A percentile compares a stretch with the other conserved stretches of the same genome.
phyloP scores from a whole-genome alignment of 2,888 invertebrate genomes.

The Steinernema hermaphroditum region DNA sequence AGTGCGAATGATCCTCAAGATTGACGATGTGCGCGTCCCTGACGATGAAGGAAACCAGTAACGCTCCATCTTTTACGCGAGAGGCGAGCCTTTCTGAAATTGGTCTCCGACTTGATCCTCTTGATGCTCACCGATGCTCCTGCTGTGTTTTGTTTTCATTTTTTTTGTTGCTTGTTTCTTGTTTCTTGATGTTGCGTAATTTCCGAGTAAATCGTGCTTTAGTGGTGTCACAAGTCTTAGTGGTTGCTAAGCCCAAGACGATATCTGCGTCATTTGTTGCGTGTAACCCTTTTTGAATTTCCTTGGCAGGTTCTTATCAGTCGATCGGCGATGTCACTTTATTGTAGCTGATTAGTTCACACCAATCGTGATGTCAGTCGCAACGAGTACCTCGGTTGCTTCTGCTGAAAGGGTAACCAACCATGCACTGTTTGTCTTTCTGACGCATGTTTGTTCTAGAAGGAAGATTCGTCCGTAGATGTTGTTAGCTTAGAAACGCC shows the following conservation, averaged over 20 bases:
- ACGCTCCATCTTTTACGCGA: not conserved
- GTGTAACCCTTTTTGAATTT: not conserved
- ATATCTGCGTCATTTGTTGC: not conserved
- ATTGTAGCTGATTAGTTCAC: conserved; percentile 15
- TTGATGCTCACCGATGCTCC: conserved; percentile 22
- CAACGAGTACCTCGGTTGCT: conserved; percentile 22
- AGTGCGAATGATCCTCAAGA: conserved; percentile 99
- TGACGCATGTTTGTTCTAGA: not conserved
- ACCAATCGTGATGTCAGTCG: conserved; percentile 26
- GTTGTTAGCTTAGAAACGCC: conserved; percentile 25
- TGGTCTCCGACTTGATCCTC: conserved; percentile 23
- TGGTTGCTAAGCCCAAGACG: not conserved
- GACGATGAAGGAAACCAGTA: conserved; percentile 64
- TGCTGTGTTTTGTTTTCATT: conserved; percentile 18
- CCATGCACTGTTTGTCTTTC: too few species aligned
- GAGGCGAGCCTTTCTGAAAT: not conserved
- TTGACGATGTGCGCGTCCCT: conserved; percentile 86
- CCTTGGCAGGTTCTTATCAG: conserved; percentile 15
- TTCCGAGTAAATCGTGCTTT: conserved; percentile 19
- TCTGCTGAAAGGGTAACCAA: conserved; percentile 13
- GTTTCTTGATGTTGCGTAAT: not conserved
- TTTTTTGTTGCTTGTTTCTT: conserved; percentile 30
- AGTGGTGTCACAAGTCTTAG: not conserved
- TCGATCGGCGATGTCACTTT: not conserved
- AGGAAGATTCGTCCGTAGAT: conserved; percentile 15